Conservation (phyloP, 2,888 invertebrate species). For the Thelaira solivaga region DNA sequence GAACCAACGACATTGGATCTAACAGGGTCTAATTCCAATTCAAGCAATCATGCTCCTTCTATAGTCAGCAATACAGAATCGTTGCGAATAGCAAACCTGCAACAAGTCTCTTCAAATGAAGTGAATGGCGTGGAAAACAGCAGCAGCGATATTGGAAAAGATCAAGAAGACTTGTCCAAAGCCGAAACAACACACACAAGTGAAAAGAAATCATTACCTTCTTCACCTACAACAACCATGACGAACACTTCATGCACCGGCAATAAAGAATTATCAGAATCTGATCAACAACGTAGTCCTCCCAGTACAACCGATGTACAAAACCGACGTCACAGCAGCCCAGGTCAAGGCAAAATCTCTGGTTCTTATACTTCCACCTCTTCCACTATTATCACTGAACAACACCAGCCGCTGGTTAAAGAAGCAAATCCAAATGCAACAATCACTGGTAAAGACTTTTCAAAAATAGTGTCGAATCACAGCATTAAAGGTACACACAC, state of each 20-base stretch:
- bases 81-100: conserved; percentile 46
- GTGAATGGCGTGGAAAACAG: conserved; percentile 71
- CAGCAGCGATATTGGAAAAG: conserved; percentile 67
- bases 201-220: conserved; percentile 66
- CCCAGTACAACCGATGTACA: conserved; percentile 30
- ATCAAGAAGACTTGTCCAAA: conserved; percentile 60
- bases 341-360: conserved; percentile 57
- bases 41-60: conserved; percentile 73
- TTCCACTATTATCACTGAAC: conserved; percentile 30
- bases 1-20: conserved; percentile 75
- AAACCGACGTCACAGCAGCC: conserved; percentile 51
- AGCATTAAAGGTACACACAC: conserved; percentile 29
- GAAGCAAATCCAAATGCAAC: conserved; percentile 37
- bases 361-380: conserved; percentile 44
- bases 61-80: conserved; percentile 67
- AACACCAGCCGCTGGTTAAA: conserved; percentile 40
- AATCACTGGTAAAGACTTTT: conserved; percentile 36
- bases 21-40: conserved; percentile 76
- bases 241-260: conserved; percentile 16
- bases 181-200: conserved; percentile 66
- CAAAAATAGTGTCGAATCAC: conserved; percentile 29
- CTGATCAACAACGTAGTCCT: conserved; percentile 44
- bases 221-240: conserved; percentile 65
- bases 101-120: conserved; percentile 66
- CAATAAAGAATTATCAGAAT: conserved; percentile 38